Percentiles rank a stretch among this genome's conserved stretches.
Evolutionary conservation across 2,113 vertebrate genomes (phyloP).

Genomic region (Anhinga rufa): DNA sequence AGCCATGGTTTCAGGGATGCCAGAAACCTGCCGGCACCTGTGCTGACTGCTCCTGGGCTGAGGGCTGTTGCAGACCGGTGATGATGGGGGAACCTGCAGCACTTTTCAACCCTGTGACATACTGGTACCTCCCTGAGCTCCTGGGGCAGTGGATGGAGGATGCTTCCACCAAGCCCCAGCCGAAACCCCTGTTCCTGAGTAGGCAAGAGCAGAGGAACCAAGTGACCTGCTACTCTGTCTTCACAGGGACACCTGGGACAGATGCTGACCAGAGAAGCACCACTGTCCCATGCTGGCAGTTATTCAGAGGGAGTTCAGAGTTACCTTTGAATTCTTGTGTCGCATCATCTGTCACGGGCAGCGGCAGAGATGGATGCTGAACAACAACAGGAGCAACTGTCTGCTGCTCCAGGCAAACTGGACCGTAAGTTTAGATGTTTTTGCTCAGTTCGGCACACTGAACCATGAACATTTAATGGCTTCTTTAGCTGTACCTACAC

Average conservation of each 20-base stretch:
- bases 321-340: neutral
- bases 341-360: neutral
- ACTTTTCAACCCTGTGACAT: too few species aligned
- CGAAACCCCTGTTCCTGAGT: neutral
- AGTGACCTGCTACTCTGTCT: neutral
- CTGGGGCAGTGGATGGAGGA: rapidly evolving
- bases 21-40: neutral
- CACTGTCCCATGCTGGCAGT: rapidly evolving
- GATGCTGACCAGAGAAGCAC: too few species aligned
- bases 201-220: neutral
- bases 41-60: neutral
- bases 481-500: neutral
- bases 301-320: neutral
- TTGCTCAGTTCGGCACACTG: neutral
- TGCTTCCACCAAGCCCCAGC: neutral
- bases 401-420: neutral
- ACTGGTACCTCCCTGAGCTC: neutral
- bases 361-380: neutral
- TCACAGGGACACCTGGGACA: neutral
- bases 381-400: neutral
- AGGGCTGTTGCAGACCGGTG: neutral
- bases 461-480: neutral
- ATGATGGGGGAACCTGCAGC: neutral
- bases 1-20: rapidly evolving
- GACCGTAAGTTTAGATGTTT: neutral